Conservation (phyloP, 2,113 vertebrate species). For the Solea solea region DNA sequence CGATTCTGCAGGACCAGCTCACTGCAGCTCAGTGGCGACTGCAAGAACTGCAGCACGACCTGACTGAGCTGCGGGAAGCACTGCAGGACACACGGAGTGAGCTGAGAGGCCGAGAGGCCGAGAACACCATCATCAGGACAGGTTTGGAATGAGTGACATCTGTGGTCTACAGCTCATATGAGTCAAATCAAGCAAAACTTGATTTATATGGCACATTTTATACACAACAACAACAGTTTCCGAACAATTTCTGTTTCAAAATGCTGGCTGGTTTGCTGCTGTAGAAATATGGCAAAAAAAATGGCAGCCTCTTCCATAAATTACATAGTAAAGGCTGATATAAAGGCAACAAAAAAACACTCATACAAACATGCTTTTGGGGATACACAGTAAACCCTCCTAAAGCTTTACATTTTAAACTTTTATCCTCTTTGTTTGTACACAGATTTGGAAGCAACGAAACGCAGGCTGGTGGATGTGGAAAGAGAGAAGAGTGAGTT, state of each 20-base stretch:
- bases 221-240: too few species aligned
- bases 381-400: too few species aligned
- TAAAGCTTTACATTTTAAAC: too few species aligned
- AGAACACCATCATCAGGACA: conserved; percentile 78
- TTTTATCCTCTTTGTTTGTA: not conserved
- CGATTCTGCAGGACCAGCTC: conserved; percentile 84
- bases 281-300: too few species aligned
- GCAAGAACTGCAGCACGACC: conserved; percentile 83
- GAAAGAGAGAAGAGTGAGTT: conserved; percentile 86
- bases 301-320: too few species aligned
- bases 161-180: not conserved
- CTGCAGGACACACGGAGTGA: conserved; percentile 82
- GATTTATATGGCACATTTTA: too few species aligned
- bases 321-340: too few species aligned
- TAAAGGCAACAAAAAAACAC: too few species aligned
- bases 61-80: conserved; percentile 80
- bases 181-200: too few species aligned
- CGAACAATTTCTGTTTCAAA: too few species aligned
- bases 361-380: too few species aligned
- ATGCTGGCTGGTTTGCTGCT: too few species aligned
- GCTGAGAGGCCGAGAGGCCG: conserved; percentile 79
- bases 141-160: conserved; percentile 68
- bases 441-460: conserved; percentile 80
- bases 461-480: conserved; percentile 80
- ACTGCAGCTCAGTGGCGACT: conserved; percentile 77